phyloP scores from a whole-genome alignment of 2,797 vertebrate species.

The Epinephelus malabaricus region DNA sequence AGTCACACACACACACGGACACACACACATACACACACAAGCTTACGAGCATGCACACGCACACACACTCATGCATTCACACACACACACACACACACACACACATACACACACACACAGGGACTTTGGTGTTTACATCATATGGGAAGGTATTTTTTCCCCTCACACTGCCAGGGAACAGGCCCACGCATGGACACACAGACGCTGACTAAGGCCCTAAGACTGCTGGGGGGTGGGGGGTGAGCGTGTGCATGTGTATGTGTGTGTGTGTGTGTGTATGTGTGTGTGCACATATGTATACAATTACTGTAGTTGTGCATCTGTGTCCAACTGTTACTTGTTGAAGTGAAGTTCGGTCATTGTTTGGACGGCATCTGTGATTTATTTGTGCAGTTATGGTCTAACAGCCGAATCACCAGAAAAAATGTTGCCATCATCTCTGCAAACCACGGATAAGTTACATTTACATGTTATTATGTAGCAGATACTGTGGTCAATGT shows the following conservation, averaged over 20 bases:
- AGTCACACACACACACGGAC: constrained; percentile 43
- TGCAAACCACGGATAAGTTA: too few relatives aligned
- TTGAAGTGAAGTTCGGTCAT: constrained; percentile 18
- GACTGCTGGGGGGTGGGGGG: constrained; percentile 55
- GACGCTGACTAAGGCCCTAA: constrained; percentile 81
- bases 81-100: constrained; percentile 34
- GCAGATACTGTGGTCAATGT: too few relatives aligned
- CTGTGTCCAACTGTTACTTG: constrained; percentile 20
- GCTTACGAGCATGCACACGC: neutral
- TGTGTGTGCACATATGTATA: constrained; percentile 27
- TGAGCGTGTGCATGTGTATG: constrained; percentile 16
- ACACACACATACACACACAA: constrained; percentile 22
- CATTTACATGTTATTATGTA: too few relatives aligned
- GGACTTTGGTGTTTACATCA: constrained; percentile 85
- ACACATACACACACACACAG: constrained; percentile 54
- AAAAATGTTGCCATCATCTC: too few relatives aligned
- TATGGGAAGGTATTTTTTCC: constrained; percentile 88
- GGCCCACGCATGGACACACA: constrained; percentile 86
- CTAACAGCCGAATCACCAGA: neutral
- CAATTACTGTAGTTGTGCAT: constrained; percentile 41
- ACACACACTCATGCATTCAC: too few relatives aligned
- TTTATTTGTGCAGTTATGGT: constrained; percentile 6
- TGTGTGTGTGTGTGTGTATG: constrained; percentile 2
- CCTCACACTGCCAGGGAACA: constrained; percentile 84
- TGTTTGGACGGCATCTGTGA: constrained; percentile 7